phyloP scores from a whole-genome alignment of 2,797 vertebrate genomes.

The Euphonia xanthogaster region DNA sequence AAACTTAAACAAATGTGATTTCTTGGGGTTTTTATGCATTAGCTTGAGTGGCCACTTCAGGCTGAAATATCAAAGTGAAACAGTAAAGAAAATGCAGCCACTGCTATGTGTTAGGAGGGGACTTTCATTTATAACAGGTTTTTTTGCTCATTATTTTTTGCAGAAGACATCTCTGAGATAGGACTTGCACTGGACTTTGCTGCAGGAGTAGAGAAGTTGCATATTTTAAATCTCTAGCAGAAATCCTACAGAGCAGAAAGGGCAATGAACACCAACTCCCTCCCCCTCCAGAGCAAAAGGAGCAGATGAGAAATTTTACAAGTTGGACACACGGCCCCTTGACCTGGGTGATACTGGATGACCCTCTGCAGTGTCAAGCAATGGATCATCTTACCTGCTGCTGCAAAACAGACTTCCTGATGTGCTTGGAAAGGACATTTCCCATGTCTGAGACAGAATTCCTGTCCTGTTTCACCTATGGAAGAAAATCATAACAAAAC shows the following conservation, averaged over 20 bases:
- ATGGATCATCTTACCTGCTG: neutral
- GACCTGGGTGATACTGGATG: neutral
- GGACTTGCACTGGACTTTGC: neutral
- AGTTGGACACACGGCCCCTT: neutral
- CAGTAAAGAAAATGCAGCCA: neutral
- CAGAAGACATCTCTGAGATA: neutral
- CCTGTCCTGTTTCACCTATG: neutral
- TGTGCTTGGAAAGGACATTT: neutral
- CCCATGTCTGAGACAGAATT: neutral
- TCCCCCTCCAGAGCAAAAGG: neutral
- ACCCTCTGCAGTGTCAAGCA: neutral
- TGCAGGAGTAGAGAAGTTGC: neutral
- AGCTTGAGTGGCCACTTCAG: neutral
- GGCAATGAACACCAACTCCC: neutral
- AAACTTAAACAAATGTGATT: neutral
- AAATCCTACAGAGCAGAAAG: neutral
- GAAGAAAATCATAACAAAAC: neutral
- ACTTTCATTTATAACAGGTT: accelerated
- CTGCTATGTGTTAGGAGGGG: accelerated
- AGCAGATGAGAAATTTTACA: neutral
- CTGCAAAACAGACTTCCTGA: neutral
- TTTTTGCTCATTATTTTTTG: neutral
- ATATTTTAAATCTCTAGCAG: neutral
- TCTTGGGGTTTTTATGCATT: neutral
- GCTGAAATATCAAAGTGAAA: neutral